phyloP scores from a whole-genome alignment of 1,140 invertebrate genomes.

The Diorhabda sublineata region DNA sequence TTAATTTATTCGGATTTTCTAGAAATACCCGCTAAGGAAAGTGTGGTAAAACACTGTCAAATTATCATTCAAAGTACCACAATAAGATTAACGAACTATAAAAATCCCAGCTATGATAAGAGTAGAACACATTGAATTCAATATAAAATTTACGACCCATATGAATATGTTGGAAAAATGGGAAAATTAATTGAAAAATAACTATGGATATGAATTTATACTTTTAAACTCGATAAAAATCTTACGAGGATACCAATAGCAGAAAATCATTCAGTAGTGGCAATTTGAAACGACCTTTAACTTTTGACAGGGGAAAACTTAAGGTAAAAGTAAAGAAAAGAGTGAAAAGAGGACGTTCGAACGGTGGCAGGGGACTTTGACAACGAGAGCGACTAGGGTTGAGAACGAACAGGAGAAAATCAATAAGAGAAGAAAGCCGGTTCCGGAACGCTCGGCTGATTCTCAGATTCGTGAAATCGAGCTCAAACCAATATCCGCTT shows the following conservation, averaged over 20 bases:
- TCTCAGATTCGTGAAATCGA: slow-evolving; percentile 50
- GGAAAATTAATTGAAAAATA: too few relatives aligned
- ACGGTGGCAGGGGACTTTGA: slow-evolving; percentile 17
- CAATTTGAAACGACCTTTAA: slow-evolving; percentile 18
- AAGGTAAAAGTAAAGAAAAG: slow-evolving; percentile 18
- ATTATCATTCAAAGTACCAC: too few relatives aligned
- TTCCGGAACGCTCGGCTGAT: slow-evolving; percentile 49
- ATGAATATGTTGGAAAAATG: too few relatives aligned
- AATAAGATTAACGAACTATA: too few relatives aligned
- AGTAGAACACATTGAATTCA: too few relatives aligned
- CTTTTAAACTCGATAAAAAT: not conserved
- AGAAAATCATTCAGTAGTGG: slow-evolving; percentile 8
- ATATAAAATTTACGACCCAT: too few relatives aligned
- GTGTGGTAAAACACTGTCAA: too few relatives aligned
- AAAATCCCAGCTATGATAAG: too few relatives aligned
- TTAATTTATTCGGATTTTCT: too few relatives aligned
- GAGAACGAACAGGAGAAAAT: slow-evolving; percentile 40
- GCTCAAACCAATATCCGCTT: slow-evolving; percentile 46
- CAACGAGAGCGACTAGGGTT: slow-evolving; percentile 15
- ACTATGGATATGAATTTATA: not conserved
- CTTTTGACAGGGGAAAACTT: slow-evolving; percentile 14
- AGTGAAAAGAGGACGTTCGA: slow-evolving; percentile 7
- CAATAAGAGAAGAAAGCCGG: slow-evolving; percentile 49
- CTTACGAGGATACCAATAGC: not conserved
- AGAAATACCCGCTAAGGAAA: too few relatives aligned